Conservation (phyloP, 2,113 vertebrate species). For the Alexandromys fortis region DNA sequence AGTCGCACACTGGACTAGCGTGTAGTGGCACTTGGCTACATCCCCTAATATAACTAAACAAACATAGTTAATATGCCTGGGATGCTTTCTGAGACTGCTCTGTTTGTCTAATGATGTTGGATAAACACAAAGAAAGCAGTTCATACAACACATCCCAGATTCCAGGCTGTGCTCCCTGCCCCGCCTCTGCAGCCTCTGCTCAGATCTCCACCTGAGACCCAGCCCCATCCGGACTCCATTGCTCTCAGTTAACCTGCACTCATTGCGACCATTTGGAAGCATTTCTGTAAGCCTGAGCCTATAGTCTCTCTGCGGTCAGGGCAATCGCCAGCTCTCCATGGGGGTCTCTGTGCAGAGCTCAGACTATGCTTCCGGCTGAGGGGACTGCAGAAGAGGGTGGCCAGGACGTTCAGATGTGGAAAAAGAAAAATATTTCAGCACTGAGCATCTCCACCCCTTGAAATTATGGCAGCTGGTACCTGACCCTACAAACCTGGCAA, state of each 20-base stretch:
- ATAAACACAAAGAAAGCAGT: neutral
- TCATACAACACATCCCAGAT: neutral
- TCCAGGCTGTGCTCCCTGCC: neutral
- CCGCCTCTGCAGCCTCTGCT: neutral
- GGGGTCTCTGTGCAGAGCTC: neutral
- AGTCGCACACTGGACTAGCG: neutral
- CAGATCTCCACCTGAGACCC: neutral
- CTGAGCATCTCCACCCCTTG: neutral
- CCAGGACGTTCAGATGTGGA: neutral
- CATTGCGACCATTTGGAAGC: neutral
- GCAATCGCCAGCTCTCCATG: neutral
- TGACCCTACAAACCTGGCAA: neutral
- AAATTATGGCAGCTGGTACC: neutral
- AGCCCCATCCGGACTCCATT: neutral
- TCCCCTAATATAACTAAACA: neutral
- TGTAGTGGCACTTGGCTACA: neutral
- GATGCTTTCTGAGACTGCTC: neutral
- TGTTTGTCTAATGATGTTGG: neutral
- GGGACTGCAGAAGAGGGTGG: neutral
- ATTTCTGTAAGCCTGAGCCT: neutral
- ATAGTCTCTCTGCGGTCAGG: neutral
- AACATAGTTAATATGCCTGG: neutral
- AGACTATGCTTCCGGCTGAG: neutral
- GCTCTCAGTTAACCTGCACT: neutral
- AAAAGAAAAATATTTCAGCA: neutral